Evolutionary conservation across 2,113 vertebrate genomes (phyloP).

Genomic region (Laterallus jamaicensis): DNA sequence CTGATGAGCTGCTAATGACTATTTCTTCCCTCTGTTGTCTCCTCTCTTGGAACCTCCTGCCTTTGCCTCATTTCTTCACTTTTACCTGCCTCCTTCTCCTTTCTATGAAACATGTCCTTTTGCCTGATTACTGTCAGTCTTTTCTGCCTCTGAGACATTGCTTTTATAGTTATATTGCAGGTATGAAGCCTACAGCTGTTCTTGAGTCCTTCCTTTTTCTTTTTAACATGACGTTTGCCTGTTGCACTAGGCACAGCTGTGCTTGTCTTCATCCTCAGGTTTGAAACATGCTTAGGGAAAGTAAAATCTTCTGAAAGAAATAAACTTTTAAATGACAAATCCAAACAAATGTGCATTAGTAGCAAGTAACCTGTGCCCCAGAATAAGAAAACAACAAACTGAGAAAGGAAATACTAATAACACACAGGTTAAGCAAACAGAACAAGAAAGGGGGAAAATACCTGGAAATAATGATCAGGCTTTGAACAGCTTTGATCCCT

Average conservation of each 20-base stretch:
- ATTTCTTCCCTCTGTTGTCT: background rate
- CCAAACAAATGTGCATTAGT: background rate
- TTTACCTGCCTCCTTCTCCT: background rate
- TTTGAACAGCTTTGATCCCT: slow-evolving; percentile 33
- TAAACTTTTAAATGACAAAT: background rate
- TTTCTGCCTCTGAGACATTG: background rate
- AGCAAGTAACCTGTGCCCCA: background rate
- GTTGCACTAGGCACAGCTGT: background rate
- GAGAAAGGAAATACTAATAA: background rate
- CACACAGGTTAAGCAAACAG: background rate
- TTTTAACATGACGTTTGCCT: background rate
- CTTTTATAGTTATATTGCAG: background rate
- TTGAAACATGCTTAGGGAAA: background rate
- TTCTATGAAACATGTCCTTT: background rate
- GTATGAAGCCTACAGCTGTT: background rate
- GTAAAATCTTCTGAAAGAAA: background rate
- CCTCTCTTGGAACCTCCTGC: background rate
- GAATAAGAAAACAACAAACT: background rate
- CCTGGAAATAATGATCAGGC: background rate
- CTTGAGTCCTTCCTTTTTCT: background rate
- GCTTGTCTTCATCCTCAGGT: background rate
- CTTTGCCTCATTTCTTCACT: background rate
- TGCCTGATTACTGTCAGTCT: background rate
- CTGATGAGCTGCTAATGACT: background rate
- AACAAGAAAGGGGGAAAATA: background rate